These are phyloP conservation scores for Anastrepha obliqua DNA, from an alignment of 1,140 invertebrate genomes.

Conservation along the genomic window DNA sequence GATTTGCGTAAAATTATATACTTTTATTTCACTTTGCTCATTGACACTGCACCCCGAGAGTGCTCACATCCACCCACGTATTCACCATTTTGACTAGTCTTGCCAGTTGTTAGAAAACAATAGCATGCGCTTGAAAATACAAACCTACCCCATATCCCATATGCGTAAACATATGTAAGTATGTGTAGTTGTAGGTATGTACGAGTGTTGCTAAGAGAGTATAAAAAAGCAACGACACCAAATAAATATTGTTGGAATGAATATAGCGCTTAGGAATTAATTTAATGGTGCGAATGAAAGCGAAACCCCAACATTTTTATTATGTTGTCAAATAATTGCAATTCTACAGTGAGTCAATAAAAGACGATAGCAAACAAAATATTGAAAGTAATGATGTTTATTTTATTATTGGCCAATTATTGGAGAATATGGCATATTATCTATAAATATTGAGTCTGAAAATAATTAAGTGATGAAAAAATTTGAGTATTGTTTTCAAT, in stretches of 20 bases:
- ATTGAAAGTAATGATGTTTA: no score
- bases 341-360: no score
- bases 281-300: slow-evolving; percentile 40
- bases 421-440: no score
- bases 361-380: no score
- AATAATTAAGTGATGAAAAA: no score
- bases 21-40: slow-evolving; percentile 38
- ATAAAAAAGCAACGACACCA: not conserved
- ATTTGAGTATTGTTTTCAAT: no score
- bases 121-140: not conserved
- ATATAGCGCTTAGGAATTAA: slow-evolving; percentile 43
- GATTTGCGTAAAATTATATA: slow-evolving; percentile 38
- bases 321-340: not conserved
- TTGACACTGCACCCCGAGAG: not conserved
- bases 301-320: slow-evolving; percentile 30
- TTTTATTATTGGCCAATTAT: no score
- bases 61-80: not conserved
- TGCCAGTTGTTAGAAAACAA: not conserved
- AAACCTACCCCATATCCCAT: not conserved
- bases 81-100: not conserved
- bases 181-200: not conserved
- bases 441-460: no score
- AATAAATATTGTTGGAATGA: slow-evolving; percentile 6
- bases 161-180: not conserved
- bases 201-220: not conserved